Conservation (phyloP, 1,140 invertebrate genomes). For the Grapholita molesta region DNA sequence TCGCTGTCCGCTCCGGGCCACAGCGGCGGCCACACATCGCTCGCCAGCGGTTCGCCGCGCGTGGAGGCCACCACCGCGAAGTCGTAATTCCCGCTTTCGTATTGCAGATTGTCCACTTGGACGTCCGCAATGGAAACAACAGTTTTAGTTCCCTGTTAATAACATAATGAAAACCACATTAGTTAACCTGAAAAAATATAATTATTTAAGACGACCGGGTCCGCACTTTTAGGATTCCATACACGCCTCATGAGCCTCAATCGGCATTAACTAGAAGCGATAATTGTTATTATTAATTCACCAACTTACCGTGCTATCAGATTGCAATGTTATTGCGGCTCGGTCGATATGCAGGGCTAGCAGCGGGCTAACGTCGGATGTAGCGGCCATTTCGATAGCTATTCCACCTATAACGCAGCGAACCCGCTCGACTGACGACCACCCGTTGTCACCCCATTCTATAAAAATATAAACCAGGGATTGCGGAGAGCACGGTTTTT, state of each 20-base stretch:
- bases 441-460: conserved; percentile 15
- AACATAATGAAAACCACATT: not conserved
- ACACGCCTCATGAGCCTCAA: no score
- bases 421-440: conserved; percentile 32
- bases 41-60: not conserved
- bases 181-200: no score
- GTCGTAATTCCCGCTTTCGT: conserved; percentile 52
- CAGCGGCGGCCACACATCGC: conserved; percentile 44
- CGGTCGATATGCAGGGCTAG: conserved; percentile 43
- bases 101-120: conserved; percentile 59
- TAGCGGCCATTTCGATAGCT: conserved; percentile 31
- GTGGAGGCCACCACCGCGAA: conserved; percentile 61
- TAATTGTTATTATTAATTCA: no score
- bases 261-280: no score
- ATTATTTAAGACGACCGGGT: no score
- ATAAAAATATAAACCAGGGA: not conserved
- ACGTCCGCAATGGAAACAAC: conserved; percentile 43
- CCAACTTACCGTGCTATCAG: conserved; percentile 32
- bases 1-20: conserved; percentile 41
- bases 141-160: conserved; percentile 36
- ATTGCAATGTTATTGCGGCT: conserved; percentile 22
- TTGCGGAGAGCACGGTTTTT: no score
- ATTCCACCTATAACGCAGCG: conserved; percentile 36
- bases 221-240: no score
- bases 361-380: conserved; percentile 29